phyloP scores from a whole-genome alignment of 2,113 vertebrate genomes.

The Tapirus terrestris region DNA sequence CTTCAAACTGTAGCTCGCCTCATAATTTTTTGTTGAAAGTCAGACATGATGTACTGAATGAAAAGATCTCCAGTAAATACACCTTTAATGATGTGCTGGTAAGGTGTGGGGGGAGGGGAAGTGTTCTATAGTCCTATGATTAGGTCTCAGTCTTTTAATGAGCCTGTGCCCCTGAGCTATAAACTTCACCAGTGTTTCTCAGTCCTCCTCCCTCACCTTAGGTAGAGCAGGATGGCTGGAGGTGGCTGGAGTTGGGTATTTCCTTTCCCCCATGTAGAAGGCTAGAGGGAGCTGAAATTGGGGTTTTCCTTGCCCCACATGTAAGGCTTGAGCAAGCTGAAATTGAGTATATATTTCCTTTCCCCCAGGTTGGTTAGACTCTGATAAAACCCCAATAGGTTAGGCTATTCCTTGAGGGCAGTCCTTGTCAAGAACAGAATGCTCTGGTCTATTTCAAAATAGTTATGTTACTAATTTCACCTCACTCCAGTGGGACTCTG shows the following conservation, averaged over 20 bases:
- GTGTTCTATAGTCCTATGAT: not conserved
- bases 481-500: too few species aligned
- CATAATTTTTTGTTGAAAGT: not conserved
- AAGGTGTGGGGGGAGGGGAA: not conserved
- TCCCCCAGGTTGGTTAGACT: not conserved
- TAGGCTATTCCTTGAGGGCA: not conserved
- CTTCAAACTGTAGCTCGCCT: not conserved
- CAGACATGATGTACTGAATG: not conserved
- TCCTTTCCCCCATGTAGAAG: not conserved
- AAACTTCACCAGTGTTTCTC: not conserved
- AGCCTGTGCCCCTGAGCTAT: not conserved
- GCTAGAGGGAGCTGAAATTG: not conserved
- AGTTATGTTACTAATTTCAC: not conserved
- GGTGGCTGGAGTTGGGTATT: not conserved
- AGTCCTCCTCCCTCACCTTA: not conserved
- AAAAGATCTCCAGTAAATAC: not conserved
- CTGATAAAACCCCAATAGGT: not conserved
- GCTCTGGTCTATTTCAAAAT: not conserved
- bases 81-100: not conserved
- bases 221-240: not conserved
- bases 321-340: not conserved
- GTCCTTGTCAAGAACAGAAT: not conserved
- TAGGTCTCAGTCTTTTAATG: slow-evolving; percentile 15
- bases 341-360: slow-evolving; percentile 21
- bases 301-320: not conserved